Conservation (phyloP, 2,888 invertebrate genomes). For the Hipparchia sbordonii region DNA sequence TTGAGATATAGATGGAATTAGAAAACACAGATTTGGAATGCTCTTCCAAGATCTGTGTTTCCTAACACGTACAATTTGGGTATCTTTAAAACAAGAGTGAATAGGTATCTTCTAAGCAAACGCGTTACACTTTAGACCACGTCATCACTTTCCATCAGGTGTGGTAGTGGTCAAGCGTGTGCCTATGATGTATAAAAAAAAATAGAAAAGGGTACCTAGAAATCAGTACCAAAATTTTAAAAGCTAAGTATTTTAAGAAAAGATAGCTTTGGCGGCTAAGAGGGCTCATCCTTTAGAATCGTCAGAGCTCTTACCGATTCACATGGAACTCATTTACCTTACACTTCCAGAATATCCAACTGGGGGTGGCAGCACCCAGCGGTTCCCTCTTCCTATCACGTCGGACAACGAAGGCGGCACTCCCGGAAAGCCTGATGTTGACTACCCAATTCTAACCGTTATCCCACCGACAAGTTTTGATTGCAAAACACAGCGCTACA, state of each 20-base stretch:
- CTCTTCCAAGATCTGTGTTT: too few species aligned
- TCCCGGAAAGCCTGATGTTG: conserved; percentile 87
- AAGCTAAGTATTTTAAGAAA: background rate
- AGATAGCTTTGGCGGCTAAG: too few species aligned
- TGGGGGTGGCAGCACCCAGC: conserved; percentile 62
- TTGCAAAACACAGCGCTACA: conserved; percentile 93
- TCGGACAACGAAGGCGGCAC: conserved; percentile 84
- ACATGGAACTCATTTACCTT: background rate
- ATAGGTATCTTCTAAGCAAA: too few species aligned
- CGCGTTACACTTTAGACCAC: too few species aligned
- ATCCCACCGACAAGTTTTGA: conserved; percentile 91
- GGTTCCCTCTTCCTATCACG: conserved; percentile 66
- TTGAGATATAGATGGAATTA: too few species aligned
- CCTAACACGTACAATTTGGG: too few species aligned
- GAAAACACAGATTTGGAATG: too few species aligned
- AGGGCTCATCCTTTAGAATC: background rate
- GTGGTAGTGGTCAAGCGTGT: too few species aligned
- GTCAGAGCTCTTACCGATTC: background rate
- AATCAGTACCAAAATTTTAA: background rate
- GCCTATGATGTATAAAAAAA: too few species aligned
- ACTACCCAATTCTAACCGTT: conserved; percentile 89
- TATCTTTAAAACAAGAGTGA: too few species aligned
- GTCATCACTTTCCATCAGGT: too few species aligned
- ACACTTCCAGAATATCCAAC: conserved; percentile 53
- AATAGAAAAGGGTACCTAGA: too few species aligned